Evolutionary conservation across 1,140 invertebrate species (phyloP), one percentile per base, ranked within the genome.

Genomic region (Apis laboriosa): DNA sequence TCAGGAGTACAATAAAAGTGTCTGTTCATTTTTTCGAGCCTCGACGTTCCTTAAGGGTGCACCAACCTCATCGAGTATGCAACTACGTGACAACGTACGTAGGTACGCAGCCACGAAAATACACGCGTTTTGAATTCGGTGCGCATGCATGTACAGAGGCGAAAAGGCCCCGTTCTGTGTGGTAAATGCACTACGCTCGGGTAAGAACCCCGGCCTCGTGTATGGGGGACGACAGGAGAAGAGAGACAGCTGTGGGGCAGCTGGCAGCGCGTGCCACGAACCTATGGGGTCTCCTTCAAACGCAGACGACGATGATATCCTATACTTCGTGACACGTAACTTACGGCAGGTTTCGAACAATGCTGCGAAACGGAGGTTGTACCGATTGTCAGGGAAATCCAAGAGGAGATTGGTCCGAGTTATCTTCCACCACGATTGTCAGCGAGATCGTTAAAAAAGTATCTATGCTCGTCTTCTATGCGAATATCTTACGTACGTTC

Each of bases 221-320:
- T 84, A 91, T 88, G 85, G 90, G 91, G 88, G 87, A 90, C 91
- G 87, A 89, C 78, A 82, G 86, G 34, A 90, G 79, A 83, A 84
- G 84, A 88, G 89, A 93, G 93, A 94, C 93, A 94, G 94, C 93
- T 94, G 94, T 94, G 91, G 90, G 93, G 91, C 93, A 94, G 94
- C 93, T 94, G 94, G 94, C 92, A 93, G 93, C 93, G 92, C 94
- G 94, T 94, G 94, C 93, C 93, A 90, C 87, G 89, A 94, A 94
- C 93, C 94, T 94, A 94, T 94, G 93, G 93, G 93, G 93, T 93
- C 93, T 93, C 91, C 88, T 90, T 89, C 91, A 87, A 90, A 77
- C 81, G 84, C 76, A 88, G 73, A 83, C 85, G 87, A 88, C 91
- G 87, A 90, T 90, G 89, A 92, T 92, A 92, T 88, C 86, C 89